phyloP scores from a whole-genome alignment of 2,113 vertebrate genomes.

The Antennarius striatus region DNA sequence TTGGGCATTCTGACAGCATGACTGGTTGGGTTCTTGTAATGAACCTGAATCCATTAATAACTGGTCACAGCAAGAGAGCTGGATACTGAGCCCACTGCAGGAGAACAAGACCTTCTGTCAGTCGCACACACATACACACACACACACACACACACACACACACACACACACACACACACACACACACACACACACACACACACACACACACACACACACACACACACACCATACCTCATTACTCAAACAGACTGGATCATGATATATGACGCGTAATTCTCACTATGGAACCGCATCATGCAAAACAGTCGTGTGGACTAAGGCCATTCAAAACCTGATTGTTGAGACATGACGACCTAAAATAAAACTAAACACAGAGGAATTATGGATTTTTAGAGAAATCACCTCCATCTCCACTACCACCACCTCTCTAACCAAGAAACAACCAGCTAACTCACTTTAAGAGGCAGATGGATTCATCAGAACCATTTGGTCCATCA shows the following conservation, averaged over 20 bases:
- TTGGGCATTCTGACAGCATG: constrained; percentile 50
- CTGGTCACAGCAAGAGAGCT: constrained; percentile 57
- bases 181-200: too few species aligned
- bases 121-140: constrained; percentile 13
- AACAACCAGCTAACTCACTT: neutral
- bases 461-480: too few species aligned
- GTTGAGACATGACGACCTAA: too few species aligned
- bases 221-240: constrained; percentile 31
- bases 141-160: constrained; percentile 3
- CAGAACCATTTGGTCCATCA: too few species aligned
- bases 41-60: constrained; percentile 71
- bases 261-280: constrained; percentile 28
- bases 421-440: neutral
- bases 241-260: constrained; percentile 28
- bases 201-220: neutral
- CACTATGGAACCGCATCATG: constrained; percentile 10
- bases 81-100: constrained; percentile 30
- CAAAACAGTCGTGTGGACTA: constrained; percentile 15
- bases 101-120: constrained; percentile 56
- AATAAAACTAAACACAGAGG: too few species aligned
- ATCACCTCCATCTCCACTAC: too few species aligned
- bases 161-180: constrained; percentile 3
- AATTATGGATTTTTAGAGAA: too few species aligned
- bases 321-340: neutral
- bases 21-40: constrained; percentile 61